Percentiles rank a stretch among this genome's conserved stretches.
Evolutionary conservation across 37 sponge, comb jelly and placozoan species (phyloP).

Genomic region (Petrosia ficiformis): DNA sequence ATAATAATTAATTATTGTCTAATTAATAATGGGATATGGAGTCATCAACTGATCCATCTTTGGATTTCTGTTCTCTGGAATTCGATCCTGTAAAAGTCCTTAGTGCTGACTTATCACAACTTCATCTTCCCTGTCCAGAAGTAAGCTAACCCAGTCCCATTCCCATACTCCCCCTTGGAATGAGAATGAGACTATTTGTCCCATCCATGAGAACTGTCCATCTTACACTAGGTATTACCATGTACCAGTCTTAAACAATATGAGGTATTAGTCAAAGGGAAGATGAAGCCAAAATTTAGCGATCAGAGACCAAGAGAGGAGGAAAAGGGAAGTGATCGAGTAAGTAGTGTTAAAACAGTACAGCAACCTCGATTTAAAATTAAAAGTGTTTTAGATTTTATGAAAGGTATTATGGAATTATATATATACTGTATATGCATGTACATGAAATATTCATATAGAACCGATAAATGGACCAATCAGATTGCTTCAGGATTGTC

Average conservation of each 20-base stretch:
- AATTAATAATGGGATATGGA: no score
- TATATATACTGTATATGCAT: background rate
- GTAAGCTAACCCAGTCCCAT: no score
- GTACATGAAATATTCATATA: background rate
- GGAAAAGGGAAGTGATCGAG: background rate
- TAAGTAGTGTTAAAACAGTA: background rate
- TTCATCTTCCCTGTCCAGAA: constrained; percentile 55
- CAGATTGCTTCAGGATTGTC: constrained; percentile 29
- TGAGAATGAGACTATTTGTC: no score
- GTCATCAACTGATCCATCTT: constrained; percentile 22
- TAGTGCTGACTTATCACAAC: background rate
- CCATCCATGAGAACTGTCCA: no score
- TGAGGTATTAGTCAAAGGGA: constrained; percentile 12
- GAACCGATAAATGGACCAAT: constrained; percentile 24
- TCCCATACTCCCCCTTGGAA: no score
- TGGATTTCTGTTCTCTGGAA: constrained; percentile 46
- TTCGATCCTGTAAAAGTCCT: constrained; percentile 47
- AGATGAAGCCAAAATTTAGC: background rate
- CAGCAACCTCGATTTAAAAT: background rate
- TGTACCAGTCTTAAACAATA: constrained; percentile 55
- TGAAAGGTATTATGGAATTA: constrained; percentile 27
- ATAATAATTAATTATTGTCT: no score
- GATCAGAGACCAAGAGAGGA: background rate
- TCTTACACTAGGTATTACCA: constrained; percentile 9
- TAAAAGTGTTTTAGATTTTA: constrained; percentile 33